A percentile compares a stretch with the other conserved stretches of the same genome.
These are phyloP conservation scores for Helobdella robusta DNA, from an alignment of 2,888 invertebrate genomes.

Conservation along the genomic window DNA sequence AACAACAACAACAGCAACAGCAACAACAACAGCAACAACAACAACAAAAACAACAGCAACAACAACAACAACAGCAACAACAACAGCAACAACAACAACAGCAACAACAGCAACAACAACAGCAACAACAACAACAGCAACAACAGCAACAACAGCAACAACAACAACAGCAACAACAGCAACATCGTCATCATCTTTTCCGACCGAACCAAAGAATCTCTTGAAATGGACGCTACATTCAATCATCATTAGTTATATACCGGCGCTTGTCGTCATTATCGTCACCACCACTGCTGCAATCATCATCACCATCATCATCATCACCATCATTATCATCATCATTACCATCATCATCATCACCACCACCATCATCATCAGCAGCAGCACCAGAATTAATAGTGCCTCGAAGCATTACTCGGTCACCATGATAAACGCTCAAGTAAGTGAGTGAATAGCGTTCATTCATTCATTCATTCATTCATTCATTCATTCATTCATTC, in stretches of 20 bases:
- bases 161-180: neutral
- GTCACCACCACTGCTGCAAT: neutral
- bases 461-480: constrained; percentile 1
- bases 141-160: neutral
- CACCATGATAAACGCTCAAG: too few relatives aligned
- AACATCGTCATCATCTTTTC: constrained; percentile 23
- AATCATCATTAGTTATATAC: neutral
- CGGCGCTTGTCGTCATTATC: neutral
- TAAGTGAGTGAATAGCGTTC: too few relatives aligned
- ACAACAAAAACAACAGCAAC: too few relatives aligned
- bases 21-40: too few relatives aligned
- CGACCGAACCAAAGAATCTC: too few relatives aligned
- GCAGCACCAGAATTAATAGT: too few relatives aligned
- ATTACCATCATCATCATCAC: constrained; percentile 21
- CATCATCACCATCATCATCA: constrained; percentile 1
- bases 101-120: neutral
- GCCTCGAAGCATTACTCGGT: too few relatives aligned
- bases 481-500: constrained; percentile 16
- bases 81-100: neutral
- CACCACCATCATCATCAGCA: constrained; percentile 18
- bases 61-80: neutral
- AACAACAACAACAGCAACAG: too few relatives aligned
- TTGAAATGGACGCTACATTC: constrained; percentile 13
- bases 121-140: constrained; percentile 1
- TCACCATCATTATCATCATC: constrained; percentile 14